Evolutionary conservation across 2,113 vertebrate genomes (phyloP).

Genomic region (pig (Sus scrofa)): T2T-Sscrofa CM000817.6:61564001-61564500

Average conservation of each 20-base stretch:
- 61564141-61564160: accelerated
- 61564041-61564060: conserved; percentile 91
- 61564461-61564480: too few species aligned
- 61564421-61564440: too few species aligned
- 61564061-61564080: conserved; percentile 85
- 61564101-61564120: accelerated
- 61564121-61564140: not conserved
- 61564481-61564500: too few species aligned
- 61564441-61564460: too few species aligned
- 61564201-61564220: not conserved
- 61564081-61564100: conserved; percentile 91
- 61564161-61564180: too few species aligned
- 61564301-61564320: too few species aligned
- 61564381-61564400: too few species aligned
- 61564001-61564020: conserved; percentile 95
- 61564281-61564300: too few species aligned
- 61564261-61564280: conserved; percentile 96
- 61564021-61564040: conserved; percentile 94
- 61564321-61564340: too few species aligned
- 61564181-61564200: not conserved
- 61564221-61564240: not conserved
- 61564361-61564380: too few species aligned
- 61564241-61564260: conserved; percentile 89
- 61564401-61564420: too few species aligned
- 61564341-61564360: too few species aligned